Base-by-base conservation (phyloP, 53 echinoderm and acorn worm species). In the Holothuria scabra region DNA sequence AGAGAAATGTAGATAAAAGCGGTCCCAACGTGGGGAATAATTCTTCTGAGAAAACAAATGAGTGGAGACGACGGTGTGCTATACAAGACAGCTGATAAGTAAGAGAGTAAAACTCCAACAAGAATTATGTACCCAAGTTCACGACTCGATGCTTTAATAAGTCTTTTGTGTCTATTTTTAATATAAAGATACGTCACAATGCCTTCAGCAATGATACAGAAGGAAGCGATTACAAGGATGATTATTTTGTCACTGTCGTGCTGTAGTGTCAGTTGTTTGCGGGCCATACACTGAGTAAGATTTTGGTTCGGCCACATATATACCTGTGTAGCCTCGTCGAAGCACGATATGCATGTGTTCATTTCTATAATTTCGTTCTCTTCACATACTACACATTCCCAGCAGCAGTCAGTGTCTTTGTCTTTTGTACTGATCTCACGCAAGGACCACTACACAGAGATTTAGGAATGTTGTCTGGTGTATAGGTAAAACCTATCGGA, bases 51-150 rank as follows among this genome's bases (percentile, higher is more conserved):
- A 6, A 88, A 56, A 79, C 86, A 93, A 34, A 86, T 86, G 14
- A 74, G 83, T 24, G 46, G 28, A n/a, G 69, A 49, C 1, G 86
- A 66, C 21, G 91, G 91, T 19, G 80, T 69, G 32, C 88, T 85
- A 66, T 85, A 85, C 65, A 93, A 64, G 49, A 90, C 69, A 34
- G 88, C 91, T 0, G 88, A 60, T 10, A 65, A 37, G 67, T 92
- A 97, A 46, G 90, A 86, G 2, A 90, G 57, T 21, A 90, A 65
- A 29, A 97, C 90, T 7, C 97, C 97, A 32, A 74, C 64, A 23
- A 97, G 87, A 82, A 97, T 97, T 59, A 97, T 91, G 76, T 97
- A 97, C n/a, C 92, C 88, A 11, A 97, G 92, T 33, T 94, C 97
- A 11, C 94, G 74, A 78, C 97, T 94, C 13, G 97, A 97, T 0